Conservation (phyloP, 2,888 invertebrate genomes). For the Stenodema calcarata region DNA sequence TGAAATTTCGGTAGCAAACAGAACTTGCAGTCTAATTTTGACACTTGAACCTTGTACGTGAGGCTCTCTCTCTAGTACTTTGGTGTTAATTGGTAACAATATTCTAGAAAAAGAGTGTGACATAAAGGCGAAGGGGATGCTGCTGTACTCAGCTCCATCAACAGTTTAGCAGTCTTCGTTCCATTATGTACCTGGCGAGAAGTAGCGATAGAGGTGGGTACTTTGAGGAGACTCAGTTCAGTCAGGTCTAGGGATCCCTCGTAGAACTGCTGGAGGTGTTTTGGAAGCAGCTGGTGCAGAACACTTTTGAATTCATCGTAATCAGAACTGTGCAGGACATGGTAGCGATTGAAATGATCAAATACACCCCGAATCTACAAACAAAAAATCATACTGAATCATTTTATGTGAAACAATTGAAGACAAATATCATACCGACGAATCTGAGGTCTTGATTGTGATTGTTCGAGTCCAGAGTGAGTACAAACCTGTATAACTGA, state of each 20-base stretch:
- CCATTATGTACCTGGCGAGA: constrained; percentile 42
- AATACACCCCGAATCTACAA: constrained; percentile 21
- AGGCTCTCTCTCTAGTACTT: too few species aligned
- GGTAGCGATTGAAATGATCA: not conserved
- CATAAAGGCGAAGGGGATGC: too few species aligned
- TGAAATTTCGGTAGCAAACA: too few species aligned
- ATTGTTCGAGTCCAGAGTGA: not conserved
- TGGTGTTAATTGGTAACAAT: too few species aligned
- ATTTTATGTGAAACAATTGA: too few species aligned
- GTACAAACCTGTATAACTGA: constrained; percentile 43
- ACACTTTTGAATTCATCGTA: not conserved
- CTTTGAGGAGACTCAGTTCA: not conserved
- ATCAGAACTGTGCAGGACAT: not conserved
- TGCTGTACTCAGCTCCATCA: too few species aligned
- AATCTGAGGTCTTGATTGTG: too few species aligned
- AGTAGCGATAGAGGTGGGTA: constrained; percentile 17
- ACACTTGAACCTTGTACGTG: too few species aligned
- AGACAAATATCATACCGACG: too few species aligned
- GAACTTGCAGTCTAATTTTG: too few species aligned
- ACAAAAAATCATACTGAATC: not conserved
- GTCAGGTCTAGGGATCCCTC: not conserved
- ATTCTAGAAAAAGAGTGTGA: too few species aligned
- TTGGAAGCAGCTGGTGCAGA: constrained; percentile 22
- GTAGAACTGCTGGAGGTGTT: constrained; percentile 33
- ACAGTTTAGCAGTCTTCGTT: too few species aligned